Evolutionary conservation across 2,888 invertebrate species (phyloP).

Genomic region (Strigamia crassipes): DNA sequence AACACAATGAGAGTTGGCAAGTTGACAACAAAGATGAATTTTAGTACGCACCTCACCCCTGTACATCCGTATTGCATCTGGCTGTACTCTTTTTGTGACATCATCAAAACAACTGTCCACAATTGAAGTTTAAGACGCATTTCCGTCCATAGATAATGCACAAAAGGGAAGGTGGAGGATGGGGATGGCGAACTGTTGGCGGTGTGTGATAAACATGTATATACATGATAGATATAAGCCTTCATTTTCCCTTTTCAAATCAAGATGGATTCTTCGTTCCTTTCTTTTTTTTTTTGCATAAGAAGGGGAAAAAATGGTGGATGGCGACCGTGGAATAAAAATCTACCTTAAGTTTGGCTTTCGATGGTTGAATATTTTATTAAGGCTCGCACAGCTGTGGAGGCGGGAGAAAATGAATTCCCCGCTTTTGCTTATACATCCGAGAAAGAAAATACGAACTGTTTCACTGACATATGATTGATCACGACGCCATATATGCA

Average conservation of each 20-base stretch:
- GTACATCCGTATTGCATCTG: background rate
- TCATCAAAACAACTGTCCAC: conserved; percentile 31
- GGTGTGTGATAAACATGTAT: conserved; percentile 24
- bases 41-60: background rate
- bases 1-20: conserved; percentile 20
- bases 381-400: conserved; percentile 25
- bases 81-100: background rate
- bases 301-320: background rate
- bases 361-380: conserved; percentile 36
- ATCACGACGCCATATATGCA: conserved; percentile 34
- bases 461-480: conserved; percentile 35
- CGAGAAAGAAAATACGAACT: conserved; percentile 17
- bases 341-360: conserved; percentile 23
- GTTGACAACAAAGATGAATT: conserved; percentile 3
- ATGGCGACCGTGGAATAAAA: background rate
- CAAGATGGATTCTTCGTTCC: background rate
- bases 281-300: background rate
- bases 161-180: background rate
- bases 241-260: conserved; percentile 27
- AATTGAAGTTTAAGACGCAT: conserved; percentile 35
- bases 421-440: conserved; percentile 21
- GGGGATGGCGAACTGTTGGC: background rate
- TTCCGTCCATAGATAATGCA: background rate
- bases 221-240: conserved; percentile 24
- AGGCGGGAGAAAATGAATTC: conserved; percentile 31